These are phyloP conservation scores for Notodonta ziczac DNA, from an alignment of 2,888 invertebrate species.

Conservation along the genomic window DNA sequence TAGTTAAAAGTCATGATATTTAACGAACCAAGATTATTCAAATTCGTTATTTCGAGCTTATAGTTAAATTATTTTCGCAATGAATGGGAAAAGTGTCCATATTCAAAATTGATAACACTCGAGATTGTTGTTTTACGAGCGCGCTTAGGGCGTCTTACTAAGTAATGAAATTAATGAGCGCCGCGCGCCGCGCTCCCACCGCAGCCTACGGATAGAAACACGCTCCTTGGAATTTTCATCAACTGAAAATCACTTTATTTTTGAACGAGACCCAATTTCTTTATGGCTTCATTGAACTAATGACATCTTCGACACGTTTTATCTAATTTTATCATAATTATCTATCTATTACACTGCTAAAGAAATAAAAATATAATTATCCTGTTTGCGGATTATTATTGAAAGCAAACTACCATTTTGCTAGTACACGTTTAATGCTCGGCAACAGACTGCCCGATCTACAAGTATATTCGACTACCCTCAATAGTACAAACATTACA, in stretches of 20 bases:
- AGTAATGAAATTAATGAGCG: conserved; percentile 39
- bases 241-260: conserved; percentile 26
- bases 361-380: too few species aligned
- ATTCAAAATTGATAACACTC: conserved; percentile 32
- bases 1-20: too few species aligned
- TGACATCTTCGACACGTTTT: background rate
- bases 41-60: too few species aligned
- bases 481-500: too few species aligned
- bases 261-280: conserved; percentile 13
- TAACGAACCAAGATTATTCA: too few species aligned
- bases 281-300: conserved; percentile 5
- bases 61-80: background rate
- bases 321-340: background rate
- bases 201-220: conserved; percentile 18
- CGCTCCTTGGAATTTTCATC: conserved; percentile 29
- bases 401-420: too few species aligned
- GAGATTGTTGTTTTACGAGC: conserved; percentile 32
- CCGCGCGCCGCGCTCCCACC: conserved; percentile 13
- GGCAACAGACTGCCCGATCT: too few species aligned
- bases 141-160: conserved; percentile 25
- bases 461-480: too few species aligned
- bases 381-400: too few species aligned
- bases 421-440: too few species aligned
- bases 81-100: conserved; percentile 12
- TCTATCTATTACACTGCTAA: background rate